Evolutionary conservation across 2,797 vertebrate species (phyloP).

Genomic region (Gobio occitaniae): DNA sequence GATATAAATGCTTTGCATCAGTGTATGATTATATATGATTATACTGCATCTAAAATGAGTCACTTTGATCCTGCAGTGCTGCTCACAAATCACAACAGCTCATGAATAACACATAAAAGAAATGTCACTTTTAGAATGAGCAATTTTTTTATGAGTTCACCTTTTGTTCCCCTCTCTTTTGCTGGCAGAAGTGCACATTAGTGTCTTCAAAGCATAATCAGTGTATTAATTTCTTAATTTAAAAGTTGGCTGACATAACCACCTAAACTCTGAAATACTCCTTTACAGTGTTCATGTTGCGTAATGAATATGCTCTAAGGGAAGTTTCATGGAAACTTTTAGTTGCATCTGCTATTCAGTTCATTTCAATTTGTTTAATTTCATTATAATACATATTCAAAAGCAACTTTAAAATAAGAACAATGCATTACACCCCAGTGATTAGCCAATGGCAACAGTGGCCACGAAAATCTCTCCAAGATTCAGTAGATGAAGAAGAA

Average conservation of each 20-base stretch:
- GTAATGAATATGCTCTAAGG: not conserved
- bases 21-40: slow-evolving; percentile 20
- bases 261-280: not conserved
- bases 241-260: slow-evolving; percentile 31
- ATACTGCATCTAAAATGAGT: slow-evolving; percentile 10
- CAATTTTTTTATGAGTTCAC: not conserved
- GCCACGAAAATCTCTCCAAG: not conserved
- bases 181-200: slow-evolving; percentile 11
- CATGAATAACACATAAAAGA: slow-evolving; percentile 38
- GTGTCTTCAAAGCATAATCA: slow-evolving; percentile 15
- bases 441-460: not conserved
- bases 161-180: slow-evolving; percentile 14
- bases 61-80: slow-evolving; percentile 11
- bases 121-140: slow-evolving; percentile 12
- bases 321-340: not conserved
- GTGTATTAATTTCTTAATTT: slow-evolving; percentile 7
- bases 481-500: not conserved
- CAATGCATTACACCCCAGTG: not conserved
- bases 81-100: slow-evolving; percentile 29
- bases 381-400: not conserved
- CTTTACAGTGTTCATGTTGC: not conserved
- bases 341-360: not conserved
- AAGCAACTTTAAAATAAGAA: not conserved
- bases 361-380: not conserved
- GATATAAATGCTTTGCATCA: slow-evolving; percentile 22